Base-by-base conservation (phyloP, 2,888 invertebrate species). In the Tipula helvola region DNA sequence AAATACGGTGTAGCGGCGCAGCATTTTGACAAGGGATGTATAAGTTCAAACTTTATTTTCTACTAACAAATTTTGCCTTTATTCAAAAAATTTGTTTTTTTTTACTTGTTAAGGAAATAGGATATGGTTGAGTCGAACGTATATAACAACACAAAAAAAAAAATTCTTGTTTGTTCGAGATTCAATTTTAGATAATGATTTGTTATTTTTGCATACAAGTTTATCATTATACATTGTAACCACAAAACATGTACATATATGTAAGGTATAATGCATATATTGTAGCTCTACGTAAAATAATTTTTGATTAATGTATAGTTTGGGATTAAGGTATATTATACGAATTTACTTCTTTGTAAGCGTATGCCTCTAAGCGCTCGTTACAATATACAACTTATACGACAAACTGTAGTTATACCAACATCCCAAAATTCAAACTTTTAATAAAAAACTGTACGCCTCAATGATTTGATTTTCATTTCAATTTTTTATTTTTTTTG, bases 151-250 rank as follows among this genome's bases (percentile, higher is more conserved):
- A 71, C 71, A 71, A 16, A 57, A n/a, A 57, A 16, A 71, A 28
- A 71, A 28, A 8, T 71, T 28, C 12, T 28, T 71, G 71, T 71
- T 71, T 71, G 71, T 71, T 71, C 71, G 71, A 71, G 71, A 71
- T 71, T 71, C 71, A 71, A 71, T 71, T 71, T 71, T 71, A 71
- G 71, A 71, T 71, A 71, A 71, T 71, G 71, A 71, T 71, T 71
- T 71, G 71, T 71, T 71, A 71, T 71, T 71, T 71, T 71, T 71
- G 71, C 28, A 71, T 71, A 71, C 28, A 71, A 71, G 71, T 71
- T 71, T 71, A 28, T 71, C 71, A 71, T 71, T 71, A 71, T 71
- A 71, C 12, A 71, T 71, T 71, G 71, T 28, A 71, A 44, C 16
- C 16, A 2, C 5, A 5, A 52, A 16, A 16, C 16, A 52, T 16